Evolutionary conservation across 2,888 invertebrate genomes (phyloP).

Genomic region (Melanargia galathea): DNA sequence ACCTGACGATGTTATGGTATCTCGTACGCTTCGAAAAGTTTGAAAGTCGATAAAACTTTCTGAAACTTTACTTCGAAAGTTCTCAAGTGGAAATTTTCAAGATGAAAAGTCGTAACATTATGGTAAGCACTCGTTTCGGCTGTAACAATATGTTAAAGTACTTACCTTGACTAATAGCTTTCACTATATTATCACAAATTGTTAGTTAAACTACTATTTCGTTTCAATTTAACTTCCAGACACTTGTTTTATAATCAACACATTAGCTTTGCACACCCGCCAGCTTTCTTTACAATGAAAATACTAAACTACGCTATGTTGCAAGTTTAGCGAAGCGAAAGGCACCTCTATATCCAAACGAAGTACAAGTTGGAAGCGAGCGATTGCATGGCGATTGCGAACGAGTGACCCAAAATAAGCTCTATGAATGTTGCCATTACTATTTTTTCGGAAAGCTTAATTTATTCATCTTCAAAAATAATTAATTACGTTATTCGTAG

Average conservation of each 20-base stretch:
- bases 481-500: not conserved
- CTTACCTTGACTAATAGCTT: conserved; percentile 80
- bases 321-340: conserved; percentile 82
- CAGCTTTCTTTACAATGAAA: conserved; percentile 81
- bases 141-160: conserved; percentile 54
- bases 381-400: conserved; percentile 50
- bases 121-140: conserved; percentile 66
- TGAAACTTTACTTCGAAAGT: conserved; percentile 78
- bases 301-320: conserved; percentile 74
- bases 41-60: conserved; percentile 69
- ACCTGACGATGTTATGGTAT: conserved; percentile 55
- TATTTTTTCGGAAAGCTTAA: conserved; percentile 65
- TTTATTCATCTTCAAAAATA: not conserved
- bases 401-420: conserved; percentile 83
- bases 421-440: conserved; percentile 72
- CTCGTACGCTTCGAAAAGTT: conserved; percentile 64
- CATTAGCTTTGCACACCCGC: conserved; percentile 81
- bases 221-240: conserved; percentile 53
- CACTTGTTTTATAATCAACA: conserved; percentile 54
- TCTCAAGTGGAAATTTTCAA: conserved; percentile 81
- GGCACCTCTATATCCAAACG: conserved; percentile 78
- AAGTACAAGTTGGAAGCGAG: conserved; percentile 77
- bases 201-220: conserved; percentile 56
- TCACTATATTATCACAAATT: conserved; percentile 61
- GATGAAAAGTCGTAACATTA: conserved; percentile 78